Evolutionary conservation across 2,888 invertebrate genomes (phyloP), one percentile per base, ranked within the genome.

Genomic region (Timandra comae): DNA sequence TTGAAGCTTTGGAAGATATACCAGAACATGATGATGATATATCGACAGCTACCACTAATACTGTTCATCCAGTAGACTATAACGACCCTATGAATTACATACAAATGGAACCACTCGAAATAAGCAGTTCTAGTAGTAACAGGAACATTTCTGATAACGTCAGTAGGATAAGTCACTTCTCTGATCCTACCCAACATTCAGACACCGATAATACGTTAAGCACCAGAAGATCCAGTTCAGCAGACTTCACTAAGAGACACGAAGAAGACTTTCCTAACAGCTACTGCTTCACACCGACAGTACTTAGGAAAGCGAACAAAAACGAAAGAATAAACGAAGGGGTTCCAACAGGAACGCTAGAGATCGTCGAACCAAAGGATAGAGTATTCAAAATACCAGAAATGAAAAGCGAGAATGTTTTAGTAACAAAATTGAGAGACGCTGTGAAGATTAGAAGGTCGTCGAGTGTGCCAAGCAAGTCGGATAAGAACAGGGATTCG

Each of bases 381-480:
- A 73, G 62, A 41, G 45, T 47, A 8, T 81, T 84, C 9, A 87
- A 87, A 51, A 56, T 63, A 0, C 85, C 87, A 0, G 85, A 79
- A 35, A 56, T 64, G 2, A 87, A 70, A 53, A 79, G 66, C 2
- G 87, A 87, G 27, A 84, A 63, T 40, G 63, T 71, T 1, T 58
- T 84, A 1, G 74, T 81, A 0, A 72, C 82, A 1, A 73, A 85
- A 27, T 86, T 88, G 29, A 76, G 85, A 27, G 84, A 87, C 22
- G 87, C 87, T 1, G 89, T 90, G 1, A 90, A 90, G 57, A 90
- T 91, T 11, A 76, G 91, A 19, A 75, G 91, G 21, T 91, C 91
- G 0, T 90, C 90, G 0, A 91, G 91, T 44, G 91, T 91, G 1
- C 91, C 91, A 1, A 91, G 91, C 44, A 91, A 91, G 63, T 87